Evolutionary conservation across 2,797 vertebrate species (phyloP).

Genomic region (Alca torda): DNA sequence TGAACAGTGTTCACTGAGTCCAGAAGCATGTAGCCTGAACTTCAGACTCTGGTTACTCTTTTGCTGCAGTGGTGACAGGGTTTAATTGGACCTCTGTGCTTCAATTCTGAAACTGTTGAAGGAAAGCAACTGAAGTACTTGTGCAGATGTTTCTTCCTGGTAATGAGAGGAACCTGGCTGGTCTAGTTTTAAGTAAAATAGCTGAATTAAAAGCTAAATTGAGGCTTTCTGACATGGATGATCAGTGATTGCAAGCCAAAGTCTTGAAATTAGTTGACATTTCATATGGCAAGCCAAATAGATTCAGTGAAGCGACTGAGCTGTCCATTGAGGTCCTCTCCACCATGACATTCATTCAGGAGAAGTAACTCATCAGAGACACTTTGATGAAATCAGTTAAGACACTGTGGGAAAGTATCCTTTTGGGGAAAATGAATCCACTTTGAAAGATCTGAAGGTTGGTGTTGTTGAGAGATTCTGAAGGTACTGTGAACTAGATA

Average conservation of each 20-base stretch:
- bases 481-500: neutral
- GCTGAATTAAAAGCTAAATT: slow-evolving; percentile 44
- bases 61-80: neutral
- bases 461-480: neutral
- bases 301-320: slow-evolving; percentile 63
- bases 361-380: slow-evolving; percentile 45
- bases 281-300: slow-evolving; percentile 57
- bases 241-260: slow-evolving; percentile 39
- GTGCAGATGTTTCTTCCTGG: slow-evolving; percentile 5
- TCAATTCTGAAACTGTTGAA: neutral
- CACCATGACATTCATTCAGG: slow-evolving; percentile 62
- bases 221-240: slow-evolving; percentile 44
- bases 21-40: neutral
- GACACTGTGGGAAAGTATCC: slow-evolving; percentile 40
- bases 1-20: neutral
- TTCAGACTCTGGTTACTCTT: neutral
- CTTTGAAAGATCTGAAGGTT: slow-evolving; percentile 20
- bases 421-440: slow-evolving; percentile 6
- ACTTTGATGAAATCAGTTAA: slow-evolving; percentile 46
- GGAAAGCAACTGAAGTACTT: neutral
- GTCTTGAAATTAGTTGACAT: slow-evolving; percentile 66
- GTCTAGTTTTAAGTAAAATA: slow-evolving; percentile 48
- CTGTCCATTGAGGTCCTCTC: slow-evolving; percentile 60
- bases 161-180: slow-evolving; percentile 37
- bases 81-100: neutral